Evolutionary conservation across 2,888 invertebrate genomes (phyloP), one percentile per base, ranked within the genome.

Genomic region (Gnatocerus cornutus): DNA sequence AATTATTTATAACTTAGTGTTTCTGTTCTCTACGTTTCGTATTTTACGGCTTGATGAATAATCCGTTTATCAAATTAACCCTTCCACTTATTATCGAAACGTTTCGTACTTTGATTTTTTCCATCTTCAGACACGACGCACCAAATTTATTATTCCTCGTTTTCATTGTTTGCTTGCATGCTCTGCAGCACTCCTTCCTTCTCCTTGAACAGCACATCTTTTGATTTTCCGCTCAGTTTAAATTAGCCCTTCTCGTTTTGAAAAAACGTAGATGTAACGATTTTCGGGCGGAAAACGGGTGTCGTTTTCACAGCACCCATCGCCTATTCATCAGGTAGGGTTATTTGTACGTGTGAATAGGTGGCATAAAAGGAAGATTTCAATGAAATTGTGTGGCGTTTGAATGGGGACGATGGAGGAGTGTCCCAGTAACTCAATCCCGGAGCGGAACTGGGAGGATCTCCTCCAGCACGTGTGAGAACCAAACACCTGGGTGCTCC

Each of bases 361-460:
- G 43, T 37, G 14, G 53, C 10, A 74, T 72, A 78, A 78, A 76
- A 74, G 77, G 78, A 77, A 75, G 77, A 79, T 70, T 70, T 70
- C 66, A 70, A 70, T 70, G 59, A 62, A 66, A 66, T 66, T 58
- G 66, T 66, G 58, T 66, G 30, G 39, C 45, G 48, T 76, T 69
- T 78, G 77, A 79, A 79, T 79, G 75, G 77, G 80, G 75, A 74
- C 74, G 74, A 67, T 71, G 73, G 77, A 76, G 80, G 75, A 78
- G 83, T 81, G 80, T 82, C 80, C 77, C 76, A 72, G 85, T 81
- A 85, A 85, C 79, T 78, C 78, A 83, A 85, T 84, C 82, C 69
- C 63, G 78, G 80, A 84, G 78, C 84, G 85, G 85, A 85, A 84
- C 84, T 84, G 84, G 84, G 84, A 81, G 84, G 83, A 79, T 79